These are phyloP conservation scores for Cremastinae sp. DNA, from an alignment of 2,888 invertebrate genomes.

Conservation along the genomic window DNA sequence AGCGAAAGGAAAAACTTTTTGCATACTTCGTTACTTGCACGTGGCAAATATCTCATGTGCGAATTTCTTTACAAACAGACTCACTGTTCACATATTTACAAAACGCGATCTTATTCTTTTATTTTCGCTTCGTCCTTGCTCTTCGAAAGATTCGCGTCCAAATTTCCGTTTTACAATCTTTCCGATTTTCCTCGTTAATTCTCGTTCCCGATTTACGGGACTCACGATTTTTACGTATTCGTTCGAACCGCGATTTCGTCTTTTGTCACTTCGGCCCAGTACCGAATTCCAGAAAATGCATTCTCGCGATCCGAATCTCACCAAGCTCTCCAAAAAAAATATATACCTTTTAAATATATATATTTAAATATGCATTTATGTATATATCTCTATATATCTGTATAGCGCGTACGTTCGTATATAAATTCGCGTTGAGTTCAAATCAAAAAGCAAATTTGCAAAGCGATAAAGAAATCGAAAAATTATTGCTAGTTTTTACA, in stretches of 20 bases:
- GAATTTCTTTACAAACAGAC: constrained; percentile 56
- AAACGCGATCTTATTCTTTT: constrained; percentile 65
- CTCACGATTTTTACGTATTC: constrained; percentile 33
- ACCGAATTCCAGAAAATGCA: constrained; percentile 20
- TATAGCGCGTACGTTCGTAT: constrained; percentile 6
- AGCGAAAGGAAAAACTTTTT: constrained; percentile 20
- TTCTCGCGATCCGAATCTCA: neutral
- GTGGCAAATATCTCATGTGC: constrained; percentile 47
- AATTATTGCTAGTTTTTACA: too few species aligned
- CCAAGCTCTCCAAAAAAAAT: too few species aligned
- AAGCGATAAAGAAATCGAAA: too few species aligned
- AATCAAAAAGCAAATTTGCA: neutral
- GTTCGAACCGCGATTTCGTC: constrained; percentile 20
- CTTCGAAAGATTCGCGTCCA: constrained; percentile 9
- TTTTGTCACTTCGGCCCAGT: constrained; percentile 15
- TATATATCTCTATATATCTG: constrained; percentile 60
- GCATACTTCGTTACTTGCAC: constrained; percentile 45
- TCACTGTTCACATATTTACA: constrained; percentile 63
- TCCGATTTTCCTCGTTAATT: constrained; percentile 20
- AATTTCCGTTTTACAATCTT: constrained; percentile 24
- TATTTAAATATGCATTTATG: constrained; percentile 46
- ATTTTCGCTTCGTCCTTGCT: constrained; percentile 38
- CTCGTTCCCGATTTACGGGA: neutral
- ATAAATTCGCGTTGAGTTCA: constrained; percentile 9
- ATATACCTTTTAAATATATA: neutral